A percentile compares a stretch with the other conserved stretches of the same genome.
Conservation (phyloP, 2,888 invertebrate genomes). For the Drosophila aldrichi region DNA sequence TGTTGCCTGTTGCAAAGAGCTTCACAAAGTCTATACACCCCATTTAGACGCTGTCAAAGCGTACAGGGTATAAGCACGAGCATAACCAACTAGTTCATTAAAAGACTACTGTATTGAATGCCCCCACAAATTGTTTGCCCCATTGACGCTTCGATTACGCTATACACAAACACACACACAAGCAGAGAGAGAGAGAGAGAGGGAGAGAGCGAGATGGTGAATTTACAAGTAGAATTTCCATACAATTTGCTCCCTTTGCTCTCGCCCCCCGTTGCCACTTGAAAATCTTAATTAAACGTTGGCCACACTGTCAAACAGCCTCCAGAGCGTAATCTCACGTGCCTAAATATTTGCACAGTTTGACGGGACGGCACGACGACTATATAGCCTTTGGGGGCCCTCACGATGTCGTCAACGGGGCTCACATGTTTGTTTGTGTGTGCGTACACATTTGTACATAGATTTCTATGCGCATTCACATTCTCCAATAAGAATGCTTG, state of each 20-base stretch:
- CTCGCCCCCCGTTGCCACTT: background rate
- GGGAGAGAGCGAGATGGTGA: background rate
- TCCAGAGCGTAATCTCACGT: constrained; percentile 55
- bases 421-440: constrained; percentile 11
- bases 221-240: constrained; percentile 3
- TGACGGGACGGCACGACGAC: constrained; percentile 32
- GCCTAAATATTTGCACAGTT: constrained; percentile 65
- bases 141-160: constrained; percentile 20
- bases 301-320: constrained; percentile 36
- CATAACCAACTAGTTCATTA: constrained; percentile 3
- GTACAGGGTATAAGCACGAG: background rate
- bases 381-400: constrained; percentile 30
- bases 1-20: background rate
- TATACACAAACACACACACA: background rate
- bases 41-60: background rate
- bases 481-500: constrained; percentile 9
- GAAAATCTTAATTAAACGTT: constrained; percentile 54
- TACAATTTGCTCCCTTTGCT: background rate
- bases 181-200: background rate
- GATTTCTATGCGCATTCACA: constrained; percentile 9
- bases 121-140: constrained; percentile 1
- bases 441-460: background rate
- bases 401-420: constrained; percentile 26
- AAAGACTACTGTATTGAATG: background rate
- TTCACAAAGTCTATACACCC: background rate